Base-by-base conservation (phyloP, 2,888 invertebrate species). In the Brachypalpus laphriformis region DNA sequence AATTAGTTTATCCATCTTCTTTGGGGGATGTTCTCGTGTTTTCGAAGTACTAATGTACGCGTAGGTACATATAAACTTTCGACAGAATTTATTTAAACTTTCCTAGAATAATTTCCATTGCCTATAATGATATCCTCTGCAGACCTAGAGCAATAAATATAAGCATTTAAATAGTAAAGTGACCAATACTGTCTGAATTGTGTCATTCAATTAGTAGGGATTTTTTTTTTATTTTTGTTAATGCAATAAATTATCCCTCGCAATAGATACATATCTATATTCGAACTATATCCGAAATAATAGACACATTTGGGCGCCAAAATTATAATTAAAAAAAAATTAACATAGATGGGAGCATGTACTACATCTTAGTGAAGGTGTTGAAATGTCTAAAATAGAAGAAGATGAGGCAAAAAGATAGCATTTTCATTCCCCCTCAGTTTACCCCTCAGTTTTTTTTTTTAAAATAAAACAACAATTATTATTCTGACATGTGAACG, bases 391-490 rank as follows among this genome's bases (percentile, higher is more conserved):
- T 5, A 25, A 42, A 34, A 20, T 34, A 28, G 54, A 31, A 40
- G 59, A 54, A 5, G 8, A 25, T 14, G 9, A 40, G 9, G 9
- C 7, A 40, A 34, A 0, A 47, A 47, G 7, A 14, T 22, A 31
- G 1, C 4, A 47, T 63, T 63, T 45, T n/a, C 63, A 16, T 45
- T 18, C 28, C 18, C n/a, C 20, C 37, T 34, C 6, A 14, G 34
- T 65, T 65, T 49, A 49, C 49, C 34, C n/a, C n/a, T n/a, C n/a
- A n/a, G n/a, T n/a, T 25, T 42, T 45, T 28, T 34, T 49, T 6
- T 49, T 49, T 66, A 11, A 16, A 40, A 16, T 68, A 25, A 68
- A 54, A 54, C 40, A 61, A 42, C 72, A 72, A 63, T 63, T 72
- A 63, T 63, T 63, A 72, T 72, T 61, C 61, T 18, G 40, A 61